Evolutionary conservation across 2,797 vertebrate species (phyloP), one percentile per base, ranked within the genome.

Genomic region (Characodon lateralis): DNA sequence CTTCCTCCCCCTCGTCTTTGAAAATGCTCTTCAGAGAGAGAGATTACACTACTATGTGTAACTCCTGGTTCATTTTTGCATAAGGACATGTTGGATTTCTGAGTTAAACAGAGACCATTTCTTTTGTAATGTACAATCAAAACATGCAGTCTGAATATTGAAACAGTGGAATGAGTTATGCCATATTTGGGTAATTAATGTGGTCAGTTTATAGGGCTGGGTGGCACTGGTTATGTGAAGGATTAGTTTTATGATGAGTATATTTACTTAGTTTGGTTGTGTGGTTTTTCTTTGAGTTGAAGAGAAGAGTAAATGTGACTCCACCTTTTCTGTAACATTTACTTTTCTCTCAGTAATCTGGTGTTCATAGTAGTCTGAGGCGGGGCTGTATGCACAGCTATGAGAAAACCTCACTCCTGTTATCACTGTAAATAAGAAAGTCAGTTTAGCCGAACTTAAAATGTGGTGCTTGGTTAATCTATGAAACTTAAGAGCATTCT

Each of bases 281-380:
- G 31, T 69, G 80, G 26, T 55, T 28, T 58, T 82, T 78, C 86
- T 81, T 82, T 72, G 80, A 73, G 77, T 14, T 50, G 71, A 69
- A 61, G 73, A 79, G 81, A 88, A 85, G 56, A 59, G 78, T 24
- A 68, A 39, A 86, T 89, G 93, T 91, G 92, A 72, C 87, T 2
- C 74, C 74, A 56, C 61, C 78, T 90, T 77, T 81, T 92, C 58
- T 78, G 77, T 78, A 86, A 90, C 81, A 85, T 91, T 93, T 93
- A 79, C 82, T 89, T 87, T 89, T 84, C 72, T 83, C 76, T 80
- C 84, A 26, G 74, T 88, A 88, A 92, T 93, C 89, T 75, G 4
- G 41, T 66, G 89, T 84, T 77, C 89, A 85, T 91, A 88, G 77
- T 86, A 87, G 82, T 82, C 78, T 74, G 90, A 93, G 93, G 94